phyloP scores from a whole-genome alignment of 2,113 vertebrate species.

The Campylorhamphus procurvoides region DNA sequence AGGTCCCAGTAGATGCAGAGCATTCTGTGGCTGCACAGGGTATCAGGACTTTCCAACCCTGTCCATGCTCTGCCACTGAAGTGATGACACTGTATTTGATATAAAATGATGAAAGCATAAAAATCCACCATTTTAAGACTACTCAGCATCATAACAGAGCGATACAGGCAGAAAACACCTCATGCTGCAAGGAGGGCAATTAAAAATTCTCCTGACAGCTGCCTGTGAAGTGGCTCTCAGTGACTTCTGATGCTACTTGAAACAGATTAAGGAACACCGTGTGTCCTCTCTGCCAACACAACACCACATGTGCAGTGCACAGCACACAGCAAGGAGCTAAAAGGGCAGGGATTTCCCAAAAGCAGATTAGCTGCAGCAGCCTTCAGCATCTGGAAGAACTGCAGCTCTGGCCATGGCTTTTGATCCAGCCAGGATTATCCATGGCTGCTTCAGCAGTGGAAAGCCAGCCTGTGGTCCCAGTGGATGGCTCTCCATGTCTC shows the following conservation, averaged over 20 bases:
- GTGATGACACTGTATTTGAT: background rate
- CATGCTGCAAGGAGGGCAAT: background rate
- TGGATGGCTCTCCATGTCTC: background rate
- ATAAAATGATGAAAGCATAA: background rate
- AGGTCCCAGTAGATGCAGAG: background rate
- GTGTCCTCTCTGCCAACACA: background rate
- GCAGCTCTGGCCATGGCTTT: rapidly evolving
- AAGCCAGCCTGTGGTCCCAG: background rate
- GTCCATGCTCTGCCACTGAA: background rate
- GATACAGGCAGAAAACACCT: background rate
- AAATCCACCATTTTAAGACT: background rate
- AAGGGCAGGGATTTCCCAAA: background rate
- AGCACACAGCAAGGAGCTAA: background rate
- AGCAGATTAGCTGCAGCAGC: background rate
- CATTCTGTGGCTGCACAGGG: background rate
- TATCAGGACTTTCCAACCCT: background rate
- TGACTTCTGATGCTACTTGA: background rate
- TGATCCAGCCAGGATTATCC: background rate
- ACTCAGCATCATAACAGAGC: slow-evolving; percentile 13
- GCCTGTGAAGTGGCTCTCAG: background rate
- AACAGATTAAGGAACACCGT: background rate
- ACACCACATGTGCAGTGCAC: rapidly evolving
- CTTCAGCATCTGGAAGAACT: background rate
- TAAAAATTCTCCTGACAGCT: background rate
- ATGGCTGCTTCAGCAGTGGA: background rate